Percentiles rank a stretch among this genome's conserved stretches.
Conservation (phyloP, 2,888 invertebrate species). For the Acleris sparsana region DNA sequence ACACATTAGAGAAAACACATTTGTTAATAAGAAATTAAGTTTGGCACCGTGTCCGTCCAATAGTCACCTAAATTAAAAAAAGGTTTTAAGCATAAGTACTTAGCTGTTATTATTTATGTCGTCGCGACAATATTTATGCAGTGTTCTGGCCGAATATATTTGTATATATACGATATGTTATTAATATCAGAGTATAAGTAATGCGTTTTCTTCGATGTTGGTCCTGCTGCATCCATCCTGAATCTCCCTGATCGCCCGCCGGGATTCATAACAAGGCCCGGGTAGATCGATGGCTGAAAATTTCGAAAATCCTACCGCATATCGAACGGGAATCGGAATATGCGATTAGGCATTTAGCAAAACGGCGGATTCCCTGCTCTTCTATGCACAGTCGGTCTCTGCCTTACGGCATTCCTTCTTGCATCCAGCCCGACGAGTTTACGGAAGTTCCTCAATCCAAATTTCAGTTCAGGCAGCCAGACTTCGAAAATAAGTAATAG, state of each 20-base stretch:
- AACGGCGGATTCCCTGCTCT: constrained; percentile 49
- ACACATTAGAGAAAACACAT: constrained; percentile 25
- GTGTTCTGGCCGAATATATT: too few species aligned
- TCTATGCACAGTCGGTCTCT: constrained; percentile 28
- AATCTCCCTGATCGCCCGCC: constrained; percentile 56
- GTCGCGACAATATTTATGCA: too few species aligned
- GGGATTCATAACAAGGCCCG: constrained; percentile 77
- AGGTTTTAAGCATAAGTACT: too few species aligned
- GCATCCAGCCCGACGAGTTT: constrained; percentile 38
- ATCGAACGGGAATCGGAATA: constrained; percentile 75
- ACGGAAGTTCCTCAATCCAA: constrained; percentile 13
- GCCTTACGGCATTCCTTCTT: constrained; percentile 49
- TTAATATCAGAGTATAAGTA: constrained; percentile 6
- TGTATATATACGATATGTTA: too few species aligned
- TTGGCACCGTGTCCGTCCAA: too few species aligned
- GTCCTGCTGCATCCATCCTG: constrained; percentile 51
- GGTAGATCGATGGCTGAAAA: constrained; percentile 68
- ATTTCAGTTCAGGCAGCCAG: background rate
- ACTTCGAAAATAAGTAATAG: background rate
- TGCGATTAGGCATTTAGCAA: constrained; percentile 76
- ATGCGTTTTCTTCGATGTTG: background rate
- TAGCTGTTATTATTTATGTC: too few species aligned
- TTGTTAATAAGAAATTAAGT: background rate
- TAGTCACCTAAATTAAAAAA: too few species aligned
- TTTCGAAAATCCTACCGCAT: constrained; percentile 76